These are phyloP conservation scores for Ctenochaetus hawaiiensis DNA, from an alignment of 2,797 vertebrate genomes.

Conservation along the genomic window DNA sequence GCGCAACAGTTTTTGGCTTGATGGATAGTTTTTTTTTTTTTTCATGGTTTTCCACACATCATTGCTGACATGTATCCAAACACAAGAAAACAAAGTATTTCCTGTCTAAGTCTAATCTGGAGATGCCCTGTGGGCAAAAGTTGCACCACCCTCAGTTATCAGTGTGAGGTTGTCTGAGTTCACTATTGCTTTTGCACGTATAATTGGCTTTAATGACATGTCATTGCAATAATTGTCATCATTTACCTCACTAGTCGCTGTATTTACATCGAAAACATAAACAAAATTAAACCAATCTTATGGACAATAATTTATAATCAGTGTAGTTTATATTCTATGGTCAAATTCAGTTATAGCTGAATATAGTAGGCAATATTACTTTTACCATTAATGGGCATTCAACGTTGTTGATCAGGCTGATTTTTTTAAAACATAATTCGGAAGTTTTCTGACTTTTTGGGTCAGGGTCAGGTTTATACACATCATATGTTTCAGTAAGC, in stretches of 20 bases:
- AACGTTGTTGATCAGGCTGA: too few relatives aligned
- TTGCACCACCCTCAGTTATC: background rate
- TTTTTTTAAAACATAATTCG: too few relatives aligned
- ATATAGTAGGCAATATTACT: too few relatives aligned
- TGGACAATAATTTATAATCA: background rate
- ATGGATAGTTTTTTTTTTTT: background rate
- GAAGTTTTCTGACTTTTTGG: too few relatives aligned
- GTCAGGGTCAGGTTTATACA: too few relatives aligned
- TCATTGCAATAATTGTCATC: background rate
- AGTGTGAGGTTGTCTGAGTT: background rate
- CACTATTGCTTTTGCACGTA: too few relatives aligned
- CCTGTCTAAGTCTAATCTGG: background rate
- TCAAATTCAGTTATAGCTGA: too few relatives aligned
- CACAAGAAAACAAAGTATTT: background rate
- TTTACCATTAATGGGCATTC: too few relatives aligned
- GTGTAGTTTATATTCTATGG: too few relatives aligned
- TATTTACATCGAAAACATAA: background rate
- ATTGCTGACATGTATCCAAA: background rate
- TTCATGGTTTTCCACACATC: background rate
- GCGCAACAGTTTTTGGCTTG: background rate
- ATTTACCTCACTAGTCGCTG: background rate
- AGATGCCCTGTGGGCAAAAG: background rate
- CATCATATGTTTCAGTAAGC: too few relatives aligned
- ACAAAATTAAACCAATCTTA: background rate
- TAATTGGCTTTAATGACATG: background rate